Conservation (phyloP, 2,888 invertebrate genomes). For the Dasypogon diadema region DNA sequence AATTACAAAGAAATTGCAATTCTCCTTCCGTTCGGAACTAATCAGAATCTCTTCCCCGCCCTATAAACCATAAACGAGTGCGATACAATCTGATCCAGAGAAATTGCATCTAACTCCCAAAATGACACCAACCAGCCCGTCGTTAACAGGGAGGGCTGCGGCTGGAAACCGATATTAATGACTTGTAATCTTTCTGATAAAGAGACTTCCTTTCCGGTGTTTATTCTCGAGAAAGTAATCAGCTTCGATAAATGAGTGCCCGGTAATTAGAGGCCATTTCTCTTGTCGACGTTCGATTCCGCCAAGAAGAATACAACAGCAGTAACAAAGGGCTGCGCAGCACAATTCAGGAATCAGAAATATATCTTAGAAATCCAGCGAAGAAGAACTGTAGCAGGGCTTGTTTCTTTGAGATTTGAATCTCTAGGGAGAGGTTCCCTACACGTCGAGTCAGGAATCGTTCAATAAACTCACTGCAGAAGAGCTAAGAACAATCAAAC, state of each 20-base stretch:
- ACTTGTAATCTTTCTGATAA: constrained; percentile 54
- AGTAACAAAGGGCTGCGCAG: not conserved
- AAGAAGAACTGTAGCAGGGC: not conserved
- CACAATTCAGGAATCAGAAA: no score
- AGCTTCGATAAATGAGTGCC: constrained; percentile 56
- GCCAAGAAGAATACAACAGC: not conserved
- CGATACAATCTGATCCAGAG: constrained; percentile 36
- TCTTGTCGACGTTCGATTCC: constrained; percentile 45
- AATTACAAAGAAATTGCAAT: constrained; percentile 35
- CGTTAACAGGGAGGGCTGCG: constrained; percentile 36
- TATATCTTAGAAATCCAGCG: not conserved
- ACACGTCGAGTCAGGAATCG: not conserved
- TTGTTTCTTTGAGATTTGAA: not conserved
- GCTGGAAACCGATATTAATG: constrained; percentile 53
- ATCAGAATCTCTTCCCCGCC: not conserved
- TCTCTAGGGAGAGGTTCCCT: not conserved
- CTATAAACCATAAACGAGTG: constrained; percentile 8
- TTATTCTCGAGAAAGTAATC: constrained; percentile 55
- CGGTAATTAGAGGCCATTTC: constrained; percentile 56
- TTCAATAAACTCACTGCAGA: constrained; percentile 17
- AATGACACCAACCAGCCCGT: constrained; percentile 53
- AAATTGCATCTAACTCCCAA: constrained; percentile 29
- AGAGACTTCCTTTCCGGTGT: constrained; percentile 52
- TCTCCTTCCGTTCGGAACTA: not conserved
- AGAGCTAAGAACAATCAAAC: constrained; percentile 54